Base-by-base conservation (phyloP, 23 tunicate genomes). In the Corella eumyota region DNA sequence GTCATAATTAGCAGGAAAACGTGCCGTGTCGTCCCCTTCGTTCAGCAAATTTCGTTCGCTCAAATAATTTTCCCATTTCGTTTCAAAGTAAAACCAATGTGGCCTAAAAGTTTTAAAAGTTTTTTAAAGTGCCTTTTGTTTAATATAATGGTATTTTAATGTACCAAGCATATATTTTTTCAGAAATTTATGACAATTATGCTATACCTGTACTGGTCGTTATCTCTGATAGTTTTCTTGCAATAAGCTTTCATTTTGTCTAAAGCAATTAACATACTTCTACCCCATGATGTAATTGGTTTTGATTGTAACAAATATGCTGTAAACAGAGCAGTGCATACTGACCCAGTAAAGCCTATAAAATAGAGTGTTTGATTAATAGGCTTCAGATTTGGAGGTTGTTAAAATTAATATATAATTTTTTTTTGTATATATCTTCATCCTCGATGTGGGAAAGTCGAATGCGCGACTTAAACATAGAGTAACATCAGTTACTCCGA, bases 11-110 rank as follows among this genome's bases (percentile, higher is more conserved):
- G 23, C 36, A 2, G 74, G 74, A 68, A 68, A 68, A 27, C 3
- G 17, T 4, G 59, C 40, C 32, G 37, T 19, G 6, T 68, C 74
- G 25, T 68, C 63, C 3, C 74, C 74, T 3, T 68, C 74, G 21
- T 68, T 55, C 1, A 68, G 48, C 3, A 68, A 54, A 20, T 29
- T 32, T 56, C 74, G 25, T 4, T 68, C 34, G 22, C 25, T 53
- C 4, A 68, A 21, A 29, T 54, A 68, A 6, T 28, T 9, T 33
- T 68, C 74, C 74, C 74, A 68, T 35, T 68, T 68, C 13, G 63
- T 56, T 56, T 68, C 74, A 54, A 68, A 68, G 63, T 68, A 68
- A 30, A n/a, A 21, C 74, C 74, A 68, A 17, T 68, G 62, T 22
- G 17, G 28, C 23, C 74, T 68, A 59, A 59, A 59, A 17, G 15